Conservation (phyloP, 1,140 invertebrate species). For the Eumaeus atala region DNA sequence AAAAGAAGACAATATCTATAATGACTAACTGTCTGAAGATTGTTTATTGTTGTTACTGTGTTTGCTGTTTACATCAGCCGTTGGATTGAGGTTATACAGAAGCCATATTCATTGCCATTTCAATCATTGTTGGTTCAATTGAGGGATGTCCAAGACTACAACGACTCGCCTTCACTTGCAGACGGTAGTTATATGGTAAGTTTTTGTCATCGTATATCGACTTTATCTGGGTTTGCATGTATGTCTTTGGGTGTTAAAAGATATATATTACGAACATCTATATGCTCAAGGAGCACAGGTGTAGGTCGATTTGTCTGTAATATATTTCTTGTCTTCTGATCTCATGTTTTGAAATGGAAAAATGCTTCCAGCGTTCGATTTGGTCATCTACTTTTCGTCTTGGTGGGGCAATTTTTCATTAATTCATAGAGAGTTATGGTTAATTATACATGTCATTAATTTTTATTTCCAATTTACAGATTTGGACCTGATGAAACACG, state of each 20-base stretch:
- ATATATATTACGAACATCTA: not conserved
- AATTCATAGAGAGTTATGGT: no score
- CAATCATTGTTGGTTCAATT: not conserved
- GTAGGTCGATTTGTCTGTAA: slow-evolving; percentile 5
- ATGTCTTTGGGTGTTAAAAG: slow-evolving; percentile 6
- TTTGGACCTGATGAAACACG: no score
- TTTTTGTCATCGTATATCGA: slow-evolving; percentile 4
- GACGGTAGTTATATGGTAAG: not conserved
- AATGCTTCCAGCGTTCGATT: no score
- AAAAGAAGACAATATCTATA: not conserved
- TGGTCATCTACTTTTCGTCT: no score
- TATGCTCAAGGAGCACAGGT: slow-evolving; percentile 1
- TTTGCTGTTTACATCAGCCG: not conserved
- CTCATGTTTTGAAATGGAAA: not conserved
- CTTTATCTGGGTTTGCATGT: slow-evolving; percentile 5
- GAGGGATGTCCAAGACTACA: not conserved
- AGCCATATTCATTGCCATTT: not conserved
- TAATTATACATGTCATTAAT: no score
- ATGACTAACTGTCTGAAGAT: not conserved
- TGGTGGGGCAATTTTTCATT: no score
- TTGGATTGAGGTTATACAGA: not conserved
- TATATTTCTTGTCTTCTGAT: slow-evolving; percentile 1
- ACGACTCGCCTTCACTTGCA: not conserved
- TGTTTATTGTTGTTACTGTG: not conserved
- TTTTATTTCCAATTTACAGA: no score